A percentile compares a stretch with the other conserved stretches of the same genome.
These are phyloP conservation scores for Phataginus tetradactyla DNA, from an alignment of 2,797 vertebrate species.

Conservation along the genomic window DNA sequence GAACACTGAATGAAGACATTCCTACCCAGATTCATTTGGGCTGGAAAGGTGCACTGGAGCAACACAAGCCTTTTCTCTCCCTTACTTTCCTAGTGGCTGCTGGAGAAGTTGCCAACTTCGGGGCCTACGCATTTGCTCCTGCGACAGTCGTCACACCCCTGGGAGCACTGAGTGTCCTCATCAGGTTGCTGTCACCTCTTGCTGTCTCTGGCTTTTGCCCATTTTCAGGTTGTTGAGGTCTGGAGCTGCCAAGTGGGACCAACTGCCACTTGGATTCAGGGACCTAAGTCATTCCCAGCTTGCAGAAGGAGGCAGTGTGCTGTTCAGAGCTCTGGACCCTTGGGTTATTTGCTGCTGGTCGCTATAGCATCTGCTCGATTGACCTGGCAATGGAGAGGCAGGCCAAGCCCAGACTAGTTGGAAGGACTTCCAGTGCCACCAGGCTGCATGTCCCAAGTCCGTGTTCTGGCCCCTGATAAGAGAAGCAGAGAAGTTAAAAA, in stretches of 20 bases:
- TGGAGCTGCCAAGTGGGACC: not conserved
- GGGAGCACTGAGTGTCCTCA: conserved; percentile 83
- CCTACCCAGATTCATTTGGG: not conserved
- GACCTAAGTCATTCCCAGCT: not conserved
- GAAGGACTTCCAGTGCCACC: not conserved
- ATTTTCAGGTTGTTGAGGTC: not conserved
- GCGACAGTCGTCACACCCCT: conserved; percentile 96
- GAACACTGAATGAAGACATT: not conserved
- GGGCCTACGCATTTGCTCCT: conserved; percentile 95
- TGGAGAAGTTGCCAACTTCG: conserved; percentile 96
- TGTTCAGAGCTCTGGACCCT: not conserved
- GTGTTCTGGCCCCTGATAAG: not conserved
- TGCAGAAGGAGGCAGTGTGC: not conserved
- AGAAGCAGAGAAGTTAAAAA: not conserved
- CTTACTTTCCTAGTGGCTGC: conserved; percentile 90
- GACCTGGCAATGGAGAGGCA: not conserved
- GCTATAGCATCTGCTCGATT: not conserved
- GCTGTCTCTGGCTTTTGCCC: conserved; percentile 62
- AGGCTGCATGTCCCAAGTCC: not conserved
- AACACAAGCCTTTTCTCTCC: not conserved
- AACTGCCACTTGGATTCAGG: not conserved
- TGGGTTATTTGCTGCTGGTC: not conserved
- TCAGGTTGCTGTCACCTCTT: conserved; percentile 62
- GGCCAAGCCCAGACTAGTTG: not conserved
- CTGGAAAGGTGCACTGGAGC: not conserved